phyloP scores from a whole-genome alignment of 2,888 invertebrate species.

The Lycophotia porphyrea region DNA sequence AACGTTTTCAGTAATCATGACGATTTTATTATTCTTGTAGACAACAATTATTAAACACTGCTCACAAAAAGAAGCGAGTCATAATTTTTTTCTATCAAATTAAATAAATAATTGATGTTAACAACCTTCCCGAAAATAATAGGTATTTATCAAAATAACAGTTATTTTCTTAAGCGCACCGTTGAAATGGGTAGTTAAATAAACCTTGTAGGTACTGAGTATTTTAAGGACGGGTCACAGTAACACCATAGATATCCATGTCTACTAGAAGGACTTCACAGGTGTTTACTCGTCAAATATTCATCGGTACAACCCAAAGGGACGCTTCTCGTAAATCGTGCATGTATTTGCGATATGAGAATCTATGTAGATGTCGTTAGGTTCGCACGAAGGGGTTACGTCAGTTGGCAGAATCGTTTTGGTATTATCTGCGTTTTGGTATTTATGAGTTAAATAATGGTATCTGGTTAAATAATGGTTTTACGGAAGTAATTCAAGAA shows the following conservation, averaged over 20 bases:
- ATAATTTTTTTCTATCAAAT: not conserved
- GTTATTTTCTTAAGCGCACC: constrained; percentile 7
- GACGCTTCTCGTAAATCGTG: constrained; percentile 46
- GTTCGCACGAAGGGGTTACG: not conserved
- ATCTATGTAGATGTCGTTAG: constrained; percentile 21
- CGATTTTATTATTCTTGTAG: not conserved
- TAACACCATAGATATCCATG: constrained; percentile 21
- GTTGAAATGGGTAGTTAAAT: constrained; percentile 20
- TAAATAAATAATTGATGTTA: not conserved
- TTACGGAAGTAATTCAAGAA: not conserved
- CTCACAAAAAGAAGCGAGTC: not conserved
- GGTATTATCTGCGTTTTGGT: constrained; percentile 3
- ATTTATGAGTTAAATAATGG: not conserved
- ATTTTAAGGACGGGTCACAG: constrained; percentile 14
- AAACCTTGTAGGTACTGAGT: not conserved
- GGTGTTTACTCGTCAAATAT: constrained; percentile 57
- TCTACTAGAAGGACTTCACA: constrained; percentile 17
- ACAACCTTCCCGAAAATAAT: not conserved
- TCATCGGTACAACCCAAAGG: constrained; percentile 42
- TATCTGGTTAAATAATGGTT: not conserved
- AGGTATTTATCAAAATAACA: not conserved
- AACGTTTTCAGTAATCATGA: not conserved
- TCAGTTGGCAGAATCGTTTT: constrained; percentile 10
- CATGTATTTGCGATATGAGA: constrained; percentile 42
- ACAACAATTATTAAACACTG: not conserved